phyloP scores from a whole-genome alignment of 2,113 vertebrate genomes.

The Sander lucioperca region DNA sequence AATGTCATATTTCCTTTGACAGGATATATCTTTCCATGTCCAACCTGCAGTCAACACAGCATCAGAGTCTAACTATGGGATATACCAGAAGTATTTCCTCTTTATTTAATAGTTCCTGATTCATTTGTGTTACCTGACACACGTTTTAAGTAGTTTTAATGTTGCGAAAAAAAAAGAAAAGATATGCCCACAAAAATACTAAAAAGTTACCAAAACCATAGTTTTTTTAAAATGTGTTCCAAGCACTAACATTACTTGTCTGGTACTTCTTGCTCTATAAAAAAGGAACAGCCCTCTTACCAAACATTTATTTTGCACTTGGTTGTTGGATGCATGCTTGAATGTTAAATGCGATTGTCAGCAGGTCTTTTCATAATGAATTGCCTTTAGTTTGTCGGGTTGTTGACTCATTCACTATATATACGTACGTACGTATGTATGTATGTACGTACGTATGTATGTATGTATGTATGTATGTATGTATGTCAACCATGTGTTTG shows the following conservation, averaged over 20 bases:
- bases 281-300: background rate
- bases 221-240: background rate
- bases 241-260: background rate
- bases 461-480: too few species aligned
- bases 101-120: background rate
- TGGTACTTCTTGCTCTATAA: background rate
- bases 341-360: conserved; percentile 27
- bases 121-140: background rate
- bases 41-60: background rate
- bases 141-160: background rate
- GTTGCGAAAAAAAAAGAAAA: background rate
- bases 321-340: conserved; percentile 41
- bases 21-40: background rate
- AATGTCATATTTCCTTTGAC: background rate
- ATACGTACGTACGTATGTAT: too few species aligned
- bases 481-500: background rate
- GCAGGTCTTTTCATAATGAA: background rate
- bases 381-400: conserved; percentile 3
- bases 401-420: background rate
- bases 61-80: background rate
- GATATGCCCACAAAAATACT: background rate
- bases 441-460: too few species aligned
- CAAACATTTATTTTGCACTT: conserved; percentile 22
- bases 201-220: background rate
- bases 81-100: background rate